These are phyloP conservation scores for Sterna hirundo DNA, from an alignment of 2,113 vertebrate genomes.

Conservation along the genomic window DNA sequence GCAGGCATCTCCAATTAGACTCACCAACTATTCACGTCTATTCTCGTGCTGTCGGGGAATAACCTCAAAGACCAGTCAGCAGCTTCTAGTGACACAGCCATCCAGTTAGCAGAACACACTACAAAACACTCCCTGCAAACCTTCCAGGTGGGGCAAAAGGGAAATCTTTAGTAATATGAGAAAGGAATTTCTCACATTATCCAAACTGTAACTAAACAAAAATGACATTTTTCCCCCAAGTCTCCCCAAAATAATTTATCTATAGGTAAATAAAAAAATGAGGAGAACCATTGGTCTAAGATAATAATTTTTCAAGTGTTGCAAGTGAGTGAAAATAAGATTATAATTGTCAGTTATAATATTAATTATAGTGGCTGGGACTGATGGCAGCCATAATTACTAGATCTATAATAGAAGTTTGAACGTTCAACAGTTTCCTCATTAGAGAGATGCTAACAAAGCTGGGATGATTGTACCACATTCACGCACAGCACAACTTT, in stretches of 20 bases:
- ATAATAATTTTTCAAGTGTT: neutral
- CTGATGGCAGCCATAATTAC: neutral
- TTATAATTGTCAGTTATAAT: neutral
- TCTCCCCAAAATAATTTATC: neutral
- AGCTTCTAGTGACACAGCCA: neutral
- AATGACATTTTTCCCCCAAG: accelerated
- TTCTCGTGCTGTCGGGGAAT: neutral
- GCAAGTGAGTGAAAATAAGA: neutral
- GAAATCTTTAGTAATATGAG: neutral
- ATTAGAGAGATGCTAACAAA: neutral
- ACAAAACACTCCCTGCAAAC: neutral
- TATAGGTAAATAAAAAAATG: neutral
- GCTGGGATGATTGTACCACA: neutral
- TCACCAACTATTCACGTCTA: neutral
- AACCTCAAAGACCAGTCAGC: neutral
- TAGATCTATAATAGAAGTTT: neutral
- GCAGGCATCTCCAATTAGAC: neutral
- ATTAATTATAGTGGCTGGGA: neutral
- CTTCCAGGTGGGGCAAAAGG: accelerated
- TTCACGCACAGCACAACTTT: neutral
- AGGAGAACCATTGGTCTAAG: neutral
- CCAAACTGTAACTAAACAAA: neutral
- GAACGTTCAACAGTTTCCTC: neutral
- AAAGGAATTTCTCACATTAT: neutral
- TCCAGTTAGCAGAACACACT: neutral